Evolutionary conservation across 2,113 vertebrate species (phyloP), one percentile per base, ranked within the genome.

Genomic region (Melozone crissalis): DNA sequence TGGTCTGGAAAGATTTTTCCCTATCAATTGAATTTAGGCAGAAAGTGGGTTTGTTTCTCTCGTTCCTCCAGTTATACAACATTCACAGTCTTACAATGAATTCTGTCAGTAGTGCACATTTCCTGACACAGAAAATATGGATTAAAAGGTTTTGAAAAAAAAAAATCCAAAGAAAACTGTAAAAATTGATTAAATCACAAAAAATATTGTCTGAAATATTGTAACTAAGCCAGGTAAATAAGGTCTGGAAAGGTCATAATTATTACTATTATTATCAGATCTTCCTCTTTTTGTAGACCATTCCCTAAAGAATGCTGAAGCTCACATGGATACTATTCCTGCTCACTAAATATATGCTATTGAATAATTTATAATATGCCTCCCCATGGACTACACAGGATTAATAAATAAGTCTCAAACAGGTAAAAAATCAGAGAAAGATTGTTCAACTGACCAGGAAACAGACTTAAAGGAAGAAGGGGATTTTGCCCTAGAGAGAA

Each of bases 371-470:
- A 81, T 78, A 23, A 81, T 89, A 87, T 65, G 7, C 7, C 20
- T 89, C 31, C 24, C 13, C 19, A 33, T 49, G n/a, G 61, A 61
- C 17, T 13, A 57, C 20, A 76, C 5, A 46, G 41, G 51, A 84
- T 89, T 94, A 89, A 91, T 83, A 95, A 92, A 35, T 89, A 91
- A 93, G 23, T 85, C 24, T 90, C 78, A 93, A 68, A 49, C 41
- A 96, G 54, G 17, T 72, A 69, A 84, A 66, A 91, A 75, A 61
- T 79, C 30, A 84, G 84, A 90, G 39, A 68, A 58, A 68, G 7
- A 11, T 14, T 84, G 28, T 84, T 84, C 3, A 2, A 37, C 73
- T 82, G 81, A 85, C 71, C 63, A 87, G 62, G 19, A 89, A 89
- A 35, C 46, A 72, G 10, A 15, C n/a, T 85, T 73, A 76, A 84